Evolutionary conservation across 2,113 vertebrate species (phyloP), one percentile per base, ranked within the genome.

Genomic region (Macquaria australasica): DNA sequence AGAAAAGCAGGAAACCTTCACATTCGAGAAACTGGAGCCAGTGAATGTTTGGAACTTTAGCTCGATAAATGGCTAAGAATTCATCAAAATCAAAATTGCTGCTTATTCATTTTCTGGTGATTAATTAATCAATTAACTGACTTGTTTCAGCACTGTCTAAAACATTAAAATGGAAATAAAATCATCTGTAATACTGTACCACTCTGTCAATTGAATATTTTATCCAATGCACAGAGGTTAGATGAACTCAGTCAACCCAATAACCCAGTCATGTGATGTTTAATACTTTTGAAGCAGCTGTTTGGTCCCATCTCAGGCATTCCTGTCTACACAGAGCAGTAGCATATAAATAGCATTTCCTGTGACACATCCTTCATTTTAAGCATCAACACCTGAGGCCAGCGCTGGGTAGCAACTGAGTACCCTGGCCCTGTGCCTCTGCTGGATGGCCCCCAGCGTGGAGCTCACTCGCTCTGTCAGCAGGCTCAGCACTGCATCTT

Each of bases 361-460:
- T 82, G 20, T 78, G 63, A 71, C 62, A 62, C 81, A 77, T 70
- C 69, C 77, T 55, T 84, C 69, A 81, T 82, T 84, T 87, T 59
- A 55, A 71, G 50, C 84, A 67, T 50, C 5, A 45, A 87, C 91
- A 91, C 90, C 90, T 90, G 94, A 91, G 87, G 89, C 86, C 66
- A 12, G 60, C 28, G 3, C 31, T 79, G 79, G 59, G 74, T 53
- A 80, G 88, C 88, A 84, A 86, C 83, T 85, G 88, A 77, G 74
- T 34, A 53, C 41, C 63, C 55, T 90, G 89, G 90, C 89, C 90
- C 85, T n/a, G 55, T 60, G 70, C 51, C 76, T 87, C 80, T 73
- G 81, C 83, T 90, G 86, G 56, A 84, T 78, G 81, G 73, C 89
- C 87, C 81, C 88, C 88, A 87, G 88, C 51, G 3, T 59, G 67